Conservation (phyloP, 2,113 vertebrate genomes). For the Uria aalge region DNA sequence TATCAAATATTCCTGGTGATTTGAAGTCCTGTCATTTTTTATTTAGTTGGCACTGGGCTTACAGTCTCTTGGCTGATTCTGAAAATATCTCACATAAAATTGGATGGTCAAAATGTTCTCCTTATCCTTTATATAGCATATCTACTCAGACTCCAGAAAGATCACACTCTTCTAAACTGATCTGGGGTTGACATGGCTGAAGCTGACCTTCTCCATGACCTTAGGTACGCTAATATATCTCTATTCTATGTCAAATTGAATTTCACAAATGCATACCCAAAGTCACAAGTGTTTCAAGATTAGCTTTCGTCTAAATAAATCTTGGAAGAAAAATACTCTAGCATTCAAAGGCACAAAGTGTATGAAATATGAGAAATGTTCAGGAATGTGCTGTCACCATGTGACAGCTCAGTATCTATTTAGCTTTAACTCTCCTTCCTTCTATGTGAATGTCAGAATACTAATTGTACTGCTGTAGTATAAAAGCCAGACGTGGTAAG, state of each 20-base stretch:
- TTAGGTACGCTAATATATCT: background rate
- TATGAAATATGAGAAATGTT: background rate
- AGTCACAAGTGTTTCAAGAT: background rate
- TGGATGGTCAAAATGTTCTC: background rate
- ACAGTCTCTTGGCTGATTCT: background rate
- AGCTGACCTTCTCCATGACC: background rate
- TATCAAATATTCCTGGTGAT: background rate
- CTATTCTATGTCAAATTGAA: background rate
- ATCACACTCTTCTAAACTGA: background rate
- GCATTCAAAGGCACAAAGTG: background rate
- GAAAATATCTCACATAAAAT: background rate
- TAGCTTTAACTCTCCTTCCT: background rate
- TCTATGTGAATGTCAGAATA: background rate
- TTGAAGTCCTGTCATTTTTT: background rate
- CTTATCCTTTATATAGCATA: background rate
- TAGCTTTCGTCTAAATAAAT: background rate
- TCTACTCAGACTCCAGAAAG: background rate
- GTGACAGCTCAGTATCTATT: background rate
- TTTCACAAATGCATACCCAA: background rate
- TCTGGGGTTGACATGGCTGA: background rate
- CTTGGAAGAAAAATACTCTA: background rate
- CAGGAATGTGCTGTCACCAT: background rate
- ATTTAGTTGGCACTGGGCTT: background rate
- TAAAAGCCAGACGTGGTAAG: background rate
- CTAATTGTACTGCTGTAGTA: background rate